Base-by-base conservation (phyloP, 1,140 invertebrate species). In the Calosoma granatense region DNA sequence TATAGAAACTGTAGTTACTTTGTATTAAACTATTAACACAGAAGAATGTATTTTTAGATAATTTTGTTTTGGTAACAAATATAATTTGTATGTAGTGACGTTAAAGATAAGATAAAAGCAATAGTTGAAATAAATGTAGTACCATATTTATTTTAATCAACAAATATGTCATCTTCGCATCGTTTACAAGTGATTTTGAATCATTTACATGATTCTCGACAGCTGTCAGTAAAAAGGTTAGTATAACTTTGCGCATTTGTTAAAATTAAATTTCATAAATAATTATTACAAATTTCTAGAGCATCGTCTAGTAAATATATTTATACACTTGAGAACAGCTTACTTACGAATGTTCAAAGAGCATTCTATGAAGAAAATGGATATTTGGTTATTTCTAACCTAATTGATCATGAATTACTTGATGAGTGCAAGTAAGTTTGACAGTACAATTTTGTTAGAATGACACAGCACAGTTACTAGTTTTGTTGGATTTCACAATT, bases 341-440 rank as follows among this genome's bases (percentile, higher is more conserved):
- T 54, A 15, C 54, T 73, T 20, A 64, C 68, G 2, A 15, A 63
- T 9, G 70, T 77, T 51, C 84, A 91, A 66, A 70, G 82, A 55
- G 60, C 76, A 52, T 90, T 88, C 69, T 93, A 92, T 68, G 87
- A 90, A 70, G 77, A 81, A 56, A 88, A 92, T 79, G 82, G 90
- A n/a, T 92, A 79, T 67, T 58, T 92, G 21, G 65, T 92, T 1
- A 76, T 92, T 23, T 78, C 75, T 53, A 80, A 82, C 36, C 66
- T 90, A 14, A 73, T 91, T 21, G 65, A 78, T 1, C 63, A 76
- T 61, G 66, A 79, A 20, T 65, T 85, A 4, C 60, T 92, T 9
- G 76, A 88, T 22, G 70, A n/a, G 39, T 39, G 41, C 22, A 53
- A 41, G 30, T 21, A 60, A 57, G n/a, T n/a, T n/a, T n/a, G n/a